A percentile compares a stretch with the other conserved stretches of the same genome.
Conservation (phyloP, 2,113 vertebrate genomes). For the Lycocorax pyrrhopterus region DNA sequence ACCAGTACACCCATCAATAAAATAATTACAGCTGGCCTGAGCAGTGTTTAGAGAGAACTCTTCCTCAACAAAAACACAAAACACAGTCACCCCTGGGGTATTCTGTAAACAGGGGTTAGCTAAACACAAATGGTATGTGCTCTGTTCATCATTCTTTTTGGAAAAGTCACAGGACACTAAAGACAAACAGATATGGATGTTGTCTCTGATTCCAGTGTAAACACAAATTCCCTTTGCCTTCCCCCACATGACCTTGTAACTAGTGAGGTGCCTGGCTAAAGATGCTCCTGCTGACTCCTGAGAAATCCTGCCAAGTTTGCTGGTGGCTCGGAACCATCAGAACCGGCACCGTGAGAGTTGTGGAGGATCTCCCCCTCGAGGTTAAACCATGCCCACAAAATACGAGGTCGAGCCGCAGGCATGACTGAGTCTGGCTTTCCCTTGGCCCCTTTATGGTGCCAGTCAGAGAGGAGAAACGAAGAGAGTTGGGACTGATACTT, state of each 20-base stretch:
- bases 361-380: background rate
- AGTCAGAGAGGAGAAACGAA: background rate
- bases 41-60: background rate
- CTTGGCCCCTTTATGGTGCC: background rate
- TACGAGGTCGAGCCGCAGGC: rapidly evolving
- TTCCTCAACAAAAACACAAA: background rate
- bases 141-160: background rate
- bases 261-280: background rate
- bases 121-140: background rate
- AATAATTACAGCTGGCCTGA: background rate
- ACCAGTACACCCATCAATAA: background rate
- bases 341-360: rapidly evolving
- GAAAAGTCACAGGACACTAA: background rate
- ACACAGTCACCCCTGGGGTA: background rate
- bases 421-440: background rate
- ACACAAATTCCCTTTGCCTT: background rate
- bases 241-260: background rate
- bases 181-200: background rate
- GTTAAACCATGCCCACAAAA: background rate
- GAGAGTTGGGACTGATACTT: background rate
- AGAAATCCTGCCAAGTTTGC: background rate
- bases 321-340: background rate
- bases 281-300: background rate
- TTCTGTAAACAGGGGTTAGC: background rate
- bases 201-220: background rate